These are phyloP conservation scores for Arnoldichthys spilopterus DNA, from an alignment of 2,797 vertebrate genomes.

Conservation along the genomic window DNA sequence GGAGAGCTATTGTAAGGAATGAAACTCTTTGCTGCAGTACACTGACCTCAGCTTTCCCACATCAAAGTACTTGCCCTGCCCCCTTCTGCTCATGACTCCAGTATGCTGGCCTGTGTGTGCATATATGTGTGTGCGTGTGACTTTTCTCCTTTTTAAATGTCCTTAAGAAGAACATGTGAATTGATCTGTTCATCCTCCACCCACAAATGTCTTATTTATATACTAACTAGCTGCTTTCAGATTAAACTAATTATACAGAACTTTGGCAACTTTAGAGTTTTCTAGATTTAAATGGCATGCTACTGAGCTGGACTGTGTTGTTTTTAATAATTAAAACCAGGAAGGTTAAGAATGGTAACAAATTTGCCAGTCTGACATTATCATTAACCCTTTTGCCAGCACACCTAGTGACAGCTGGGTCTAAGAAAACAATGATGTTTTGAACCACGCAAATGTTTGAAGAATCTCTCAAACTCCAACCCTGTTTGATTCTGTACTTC, in stretches of 20 bases:
- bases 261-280: not conserved
- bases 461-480: too few species aligned
- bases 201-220: not conserved
- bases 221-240: too few species aligned
- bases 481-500: too few species aligned
- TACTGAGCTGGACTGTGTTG: not conserved
- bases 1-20: slow-evolving; percentile 79
- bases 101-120: not conserved
- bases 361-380: too few species aligned
- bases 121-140: not conserved
- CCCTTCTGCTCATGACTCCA: slow-evolving; percentile 68
- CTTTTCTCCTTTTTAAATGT: not conserved
- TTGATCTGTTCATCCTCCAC: not conserved
- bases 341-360: not conserved
- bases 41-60: slow-evolving; percentile 80
- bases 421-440: too few species aligned
- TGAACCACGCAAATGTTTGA: too few species aligned
- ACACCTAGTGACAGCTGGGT: too few species aligned
- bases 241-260: too few species aligned
- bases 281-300: not conserved
- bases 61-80: slow-evolving; percentile 78
- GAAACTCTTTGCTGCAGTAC: slow-evolving; percentile 79
- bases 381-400: too few species aligned
- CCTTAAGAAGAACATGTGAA: not conserved
- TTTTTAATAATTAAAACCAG: not conserved